These are phyloP conservation scores for Branchinecta sandiegonensis DNA, from an alignment of 2,888 invertebrate species.

Conservation along the genomic window DNA sequence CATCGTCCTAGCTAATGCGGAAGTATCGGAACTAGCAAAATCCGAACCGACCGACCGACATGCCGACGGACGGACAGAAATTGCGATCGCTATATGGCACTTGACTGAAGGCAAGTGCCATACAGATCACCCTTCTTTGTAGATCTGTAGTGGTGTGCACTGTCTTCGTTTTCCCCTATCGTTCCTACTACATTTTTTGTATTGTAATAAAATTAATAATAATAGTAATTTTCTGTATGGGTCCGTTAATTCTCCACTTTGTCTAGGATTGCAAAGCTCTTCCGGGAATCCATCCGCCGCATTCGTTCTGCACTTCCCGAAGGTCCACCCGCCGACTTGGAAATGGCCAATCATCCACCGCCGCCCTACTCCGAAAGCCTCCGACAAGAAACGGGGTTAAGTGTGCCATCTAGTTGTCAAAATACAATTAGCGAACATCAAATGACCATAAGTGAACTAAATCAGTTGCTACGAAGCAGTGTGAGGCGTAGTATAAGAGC, in stretches of 20 bases:
- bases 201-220: neutral
- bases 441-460: neutral
- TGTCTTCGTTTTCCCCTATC: too few relatives aligned
- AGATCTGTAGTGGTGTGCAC: too few relatives aligned
- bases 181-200: conserved; percentile 7
- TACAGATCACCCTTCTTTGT: too few relatives aligned
- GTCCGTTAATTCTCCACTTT: neutral
- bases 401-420: conserved; percentile 6
- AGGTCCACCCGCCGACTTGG: neutral
- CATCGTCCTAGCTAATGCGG: too few relatives aligned
- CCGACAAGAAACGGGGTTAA: neutral
- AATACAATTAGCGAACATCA: conserved; percentile 12
- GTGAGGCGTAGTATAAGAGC: neutral
- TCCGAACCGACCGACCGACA: too few relatives aligned
- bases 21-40: too few relatives aligned
- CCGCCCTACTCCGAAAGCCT: neutral
- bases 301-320: conserved; percentile 31
- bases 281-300: conserved; percentile 59
- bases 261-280: conserved; percentile 50
- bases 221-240: neutral
- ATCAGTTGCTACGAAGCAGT: conserved; percentile 9
- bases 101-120: too few relatives aligned
- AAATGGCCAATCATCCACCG: conserved; percentile 12
- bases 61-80: too few relatives aligned
- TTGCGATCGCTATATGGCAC: too few relatives aligned